Percentiles rank a stretch among this genome's conserved stretches.
phyloP scores from a whole-genome alignment of 2,888 invertebrate species.

The Dinocampus coccinellae region DNA sequence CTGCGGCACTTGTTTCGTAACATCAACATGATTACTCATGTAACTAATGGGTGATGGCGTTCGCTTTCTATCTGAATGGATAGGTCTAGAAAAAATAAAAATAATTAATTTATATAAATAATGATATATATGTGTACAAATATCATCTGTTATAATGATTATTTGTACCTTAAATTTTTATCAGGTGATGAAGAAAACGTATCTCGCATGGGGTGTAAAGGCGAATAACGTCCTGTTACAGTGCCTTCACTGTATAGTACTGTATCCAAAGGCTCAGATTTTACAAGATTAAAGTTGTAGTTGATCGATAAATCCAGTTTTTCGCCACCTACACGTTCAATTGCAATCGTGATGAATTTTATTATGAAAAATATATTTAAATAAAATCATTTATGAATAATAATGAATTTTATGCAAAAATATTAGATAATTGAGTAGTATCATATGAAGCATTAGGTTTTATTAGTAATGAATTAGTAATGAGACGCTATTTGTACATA shows the following conservation, averaged over 20 bases:
- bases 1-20: conserved; percentile 45
- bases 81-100: conserved; percentile 44
- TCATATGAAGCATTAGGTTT: not conserved
- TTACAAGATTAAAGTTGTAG: conserved; percentile 56
- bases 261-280: conserved; percentile 57
- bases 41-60: conserved; percentile 58
- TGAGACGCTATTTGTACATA: not conserved
- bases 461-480: too few species aligned
- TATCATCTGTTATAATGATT: not conserved
- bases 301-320: conserved; percentile 49
- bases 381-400: too few species aligned
- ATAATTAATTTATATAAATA: not conserved
- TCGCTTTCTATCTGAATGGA: conserved; percentile 51
- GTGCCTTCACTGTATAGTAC: conserved; percentile 46
- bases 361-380: not conserved
- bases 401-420: not conserved
- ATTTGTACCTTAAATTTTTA: not conserved
- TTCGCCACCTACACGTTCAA: conserved; percentile 47
- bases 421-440: not conserved
- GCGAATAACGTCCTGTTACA: conserved; percentile 45
- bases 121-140: not conserved
- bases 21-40: conserved; percentile 44
- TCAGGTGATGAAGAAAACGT: not conserved
- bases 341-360: not conserved
- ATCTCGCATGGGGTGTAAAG: conserved; percentile 45